Evolutionary conservation across 2,797 vertebrate genomes (phyloP), one percentile per base, ranked within the genome.

Genomic region (Gephyroberyx darwinii): DNA sequence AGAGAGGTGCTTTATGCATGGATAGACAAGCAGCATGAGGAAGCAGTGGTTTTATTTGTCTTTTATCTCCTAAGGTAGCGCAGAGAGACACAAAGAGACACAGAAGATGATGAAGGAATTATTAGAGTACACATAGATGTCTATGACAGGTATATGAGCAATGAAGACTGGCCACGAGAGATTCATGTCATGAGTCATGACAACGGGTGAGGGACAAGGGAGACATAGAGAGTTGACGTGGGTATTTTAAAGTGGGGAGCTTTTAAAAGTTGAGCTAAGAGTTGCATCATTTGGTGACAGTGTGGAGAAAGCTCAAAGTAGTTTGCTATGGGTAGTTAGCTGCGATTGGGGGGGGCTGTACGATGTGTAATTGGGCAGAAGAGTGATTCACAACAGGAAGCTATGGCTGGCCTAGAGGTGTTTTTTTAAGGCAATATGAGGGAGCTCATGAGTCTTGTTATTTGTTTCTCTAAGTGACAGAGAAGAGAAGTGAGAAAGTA

Each of bases 1-100:
- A 77, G 87, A 87, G 89, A 91, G 84, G 86, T 75, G 85, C 85
- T 90, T 89, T 82, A 78, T 90, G 83, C 84, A 75, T 85, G 78
- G 64, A 81, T 84, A 76, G 86, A 84, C 79, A 26, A 26, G 26
- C 26, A 78, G 71, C 71, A 74, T 35, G 41, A 77, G 73, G 76
- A 75, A 69, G 81, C 78, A 8, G 59, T 54, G 65, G 65, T 73
- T 90, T 75, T 75, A 77, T 87, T 89, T 82, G 84, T 84, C 77
- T 87, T 87, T 82, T 81, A 85, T 88, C 83, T 87, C 75, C 75
- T 78, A 75, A 71, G 71, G 74, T 66, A 43, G 56, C 77, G 74
- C 48, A 64, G 70, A 78, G 55, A 70, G 65, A 68, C 71, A 73
- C 80, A 80, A 55, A 74, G 39, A 67, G 58, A 68, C 71, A 66